These are phyloP conservation scores for Rugalucina vietnamica DNA, from an alignment of 2,888 invertebrate species.

Conservation along the genomic window DNA sequence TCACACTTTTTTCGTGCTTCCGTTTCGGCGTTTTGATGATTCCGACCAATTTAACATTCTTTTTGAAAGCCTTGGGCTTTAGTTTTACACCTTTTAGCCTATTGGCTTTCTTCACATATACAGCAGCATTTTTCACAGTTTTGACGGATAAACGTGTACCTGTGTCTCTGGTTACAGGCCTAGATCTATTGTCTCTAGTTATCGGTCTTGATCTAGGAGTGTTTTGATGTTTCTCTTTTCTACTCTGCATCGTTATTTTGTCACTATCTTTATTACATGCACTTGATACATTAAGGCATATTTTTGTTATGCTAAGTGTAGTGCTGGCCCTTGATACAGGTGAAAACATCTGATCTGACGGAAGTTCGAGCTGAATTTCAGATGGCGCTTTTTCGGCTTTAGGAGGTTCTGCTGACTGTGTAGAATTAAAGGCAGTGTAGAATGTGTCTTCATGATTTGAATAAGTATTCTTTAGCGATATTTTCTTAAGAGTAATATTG, in stretches of 20 bases:
- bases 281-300: not conserved
- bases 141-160: not conserved
- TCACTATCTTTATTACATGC: not conserved
- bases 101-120: not conserved
- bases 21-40: conserved; percentile 35
- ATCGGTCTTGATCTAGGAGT: too few relatives aligned
- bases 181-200: not conserved
- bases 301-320: not conserved
- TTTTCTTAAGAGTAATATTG: not conserved
- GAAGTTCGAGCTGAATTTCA: conserved; percentile 18
- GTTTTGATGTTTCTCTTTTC: too few relatives aligned
- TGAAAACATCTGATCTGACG: not conserved
- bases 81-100: not conserved
- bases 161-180: not conserved
- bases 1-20: not conserved
- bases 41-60: conserved; percentile 47
- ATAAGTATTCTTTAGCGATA: not conserved
- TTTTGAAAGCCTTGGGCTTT: not conserved
- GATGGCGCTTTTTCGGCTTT: conserved; percentile 11
- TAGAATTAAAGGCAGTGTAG: not conserved
- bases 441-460: not conserved
- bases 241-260: too few relatives aligned
- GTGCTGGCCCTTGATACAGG: not conserved
- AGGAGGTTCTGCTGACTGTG: not conserved
- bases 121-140: not conserved